phyloP scores from a whole-genome alignment of 1,140 invertebrate genomes.

The Megalopta genalis region DNA sequence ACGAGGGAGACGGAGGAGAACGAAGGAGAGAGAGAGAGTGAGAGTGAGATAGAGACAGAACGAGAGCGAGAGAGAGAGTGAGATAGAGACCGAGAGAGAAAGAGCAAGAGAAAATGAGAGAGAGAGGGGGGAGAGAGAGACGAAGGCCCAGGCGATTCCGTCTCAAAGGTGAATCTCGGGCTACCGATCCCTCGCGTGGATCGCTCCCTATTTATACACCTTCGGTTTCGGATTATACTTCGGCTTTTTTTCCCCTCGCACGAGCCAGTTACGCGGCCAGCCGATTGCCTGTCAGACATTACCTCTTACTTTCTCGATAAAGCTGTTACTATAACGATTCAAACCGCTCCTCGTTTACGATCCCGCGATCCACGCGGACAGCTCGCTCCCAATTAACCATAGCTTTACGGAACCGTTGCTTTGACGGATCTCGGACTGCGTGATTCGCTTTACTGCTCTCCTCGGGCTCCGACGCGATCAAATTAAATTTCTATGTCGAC shows the following conservation, averaged over 20 bases:
- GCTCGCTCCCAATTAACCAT: not conserved
- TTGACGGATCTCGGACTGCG: no score
- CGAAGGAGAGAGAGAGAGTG: not conserved
- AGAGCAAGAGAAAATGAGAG: not conserved
- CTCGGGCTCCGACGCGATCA: no score
- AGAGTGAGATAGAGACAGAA: not conserved
- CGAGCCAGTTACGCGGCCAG: not conserved
- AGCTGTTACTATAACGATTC: constrained; percentile 10
- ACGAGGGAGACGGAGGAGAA: constrained; percentile 35
- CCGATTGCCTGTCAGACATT: constrained; percentile 8
- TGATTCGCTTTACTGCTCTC: no score
- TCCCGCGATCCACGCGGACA: not conserved
- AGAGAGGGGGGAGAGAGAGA: not conserved
- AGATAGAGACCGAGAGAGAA: not conserved
- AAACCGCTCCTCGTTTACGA: not conserved
- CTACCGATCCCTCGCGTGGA: not conserved
- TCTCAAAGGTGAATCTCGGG: constrained; percentile 36
- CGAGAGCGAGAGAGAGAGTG: not conserved
- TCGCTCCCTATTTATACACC: constrained; percentile 16
- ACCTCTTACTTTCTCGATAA: constrained; percentile 11
- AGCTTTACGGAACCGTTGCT: no score
- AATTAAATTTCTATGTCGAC: no score
- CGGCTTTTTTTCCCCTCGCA: not conserved
- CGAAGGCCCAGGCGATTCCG: not conserved
- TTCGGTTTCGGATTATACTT: not conserved